phyloP scores from a whole-genome alignment of 2,888 invertebrate genomes.

The Metallyticus violacea region DNA sequence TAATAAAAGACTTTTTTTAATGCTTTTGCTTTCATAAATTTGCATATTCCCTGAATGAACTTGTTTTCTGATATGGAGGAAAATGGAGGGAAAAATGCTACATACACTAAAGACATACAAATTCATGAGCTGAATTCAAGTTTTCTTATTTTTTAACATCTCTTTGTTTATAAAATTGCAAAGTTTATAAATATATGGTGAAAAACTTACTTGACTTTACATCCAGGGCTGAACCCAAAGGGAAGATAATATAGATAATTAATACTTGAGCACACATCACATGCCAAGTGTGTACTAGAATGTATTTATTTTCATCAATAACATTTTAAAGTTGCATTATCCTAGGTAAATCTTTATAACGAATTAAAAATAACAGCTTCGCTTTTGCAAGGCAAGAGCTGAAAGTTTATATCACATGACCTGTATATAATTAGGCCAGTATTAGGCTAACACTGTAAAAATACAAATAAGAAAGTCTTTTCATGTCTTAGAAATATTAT shows the following conservation, averaged over 20 bases:
- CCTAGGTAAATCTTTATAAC: background rate
- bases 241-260: background rate
- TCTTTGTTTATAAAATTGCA: background rate
- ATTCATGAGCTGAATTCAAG: background rate
- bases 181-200: background rate
- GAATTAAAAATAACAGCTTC: background rate
- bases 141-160: background rate
- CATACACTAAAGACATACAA: background rate
- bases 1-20: background rate
- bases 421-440: background rate
- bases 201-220: background rate
- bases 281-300: background rate
- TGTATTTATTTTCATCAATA: background rate
- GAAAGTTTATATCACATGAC: background rate
- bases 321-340: background rate
- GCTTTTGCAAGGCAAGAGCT: background rate
- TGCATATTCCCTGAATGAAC: conserved; percentile 7
- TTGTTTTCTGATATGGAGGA: conserved; percentile 1
- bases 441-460: background rate
- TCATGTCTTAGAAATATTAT: background rate
- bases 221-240: background rate
- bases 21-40: background rate
- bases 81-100: conserved; percentile 4
- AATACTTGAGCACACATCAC: background rate
- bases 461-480: background rate